Evolutionary conservation across 2,888 invertebrate species (phyloP), one percentile per base, ranked within the genome.

Genomic region (Sialis lutaria): DNA sequence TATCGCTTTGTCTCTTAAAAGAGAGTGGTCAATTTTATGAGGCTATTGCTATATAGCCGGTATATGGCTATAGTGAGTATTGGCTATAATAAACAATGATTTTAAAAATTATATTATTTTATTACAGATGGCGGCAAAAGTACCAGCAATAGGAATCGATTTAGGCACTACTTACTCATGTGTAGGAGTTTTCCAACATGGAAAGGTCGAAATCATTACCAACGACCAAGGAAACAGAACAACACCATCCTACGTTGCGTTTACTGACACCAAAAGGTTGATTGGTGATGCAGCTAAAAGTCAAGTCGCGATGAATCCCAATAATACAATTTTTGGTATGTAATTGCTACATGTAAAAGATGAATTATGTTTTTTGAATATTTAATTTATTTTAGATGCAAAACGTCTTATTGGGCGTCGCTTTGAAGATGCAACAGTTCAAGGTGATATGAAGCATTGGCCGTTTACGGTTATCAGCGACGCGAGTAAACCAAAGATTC

Each of bases 131-230:
- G 74, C 73, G 72, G 72, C 68, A 45, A 82, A 82, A 69, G 79
- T 85, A 75, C 87, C 86, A 62, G 87, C 87, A 64, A 82, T 92
- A 63, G 93, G 93, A 76, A 93, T 93, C 69, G 93, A 93, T 74
- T 76, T 93, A 68, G 93, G 93, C 56, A 93, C 92, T 56, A 93
- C 92, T 53, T 93, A 92, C 69, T 92, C 91, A 47, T 91, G 89
- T 62, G 90, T 91, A 55, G 90, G 89, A 58, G 90, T 91, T 54
- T 91, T 89, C 76, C 86, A 87, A 69, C 84, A 88, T 68, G 88
- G 88, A 54, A 87, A 86, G 69, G 86, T 88, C 59, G 87, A 87
- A 69, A 87, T 87, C 65, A 87, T 87, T 67, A 87, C 87, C 64
- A 89, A 89, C 64, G 87, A 87, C 67, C 87, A 88, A 69, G 88